A percentile compares a stretch with the other conserved stretches of the same genome.
These are phyloP conservation scores for Aurelia sp. DNA, from an alignment of 30 jellyfish, hydroid and myxozoan species.

Conservation along the genomic window DNA sequence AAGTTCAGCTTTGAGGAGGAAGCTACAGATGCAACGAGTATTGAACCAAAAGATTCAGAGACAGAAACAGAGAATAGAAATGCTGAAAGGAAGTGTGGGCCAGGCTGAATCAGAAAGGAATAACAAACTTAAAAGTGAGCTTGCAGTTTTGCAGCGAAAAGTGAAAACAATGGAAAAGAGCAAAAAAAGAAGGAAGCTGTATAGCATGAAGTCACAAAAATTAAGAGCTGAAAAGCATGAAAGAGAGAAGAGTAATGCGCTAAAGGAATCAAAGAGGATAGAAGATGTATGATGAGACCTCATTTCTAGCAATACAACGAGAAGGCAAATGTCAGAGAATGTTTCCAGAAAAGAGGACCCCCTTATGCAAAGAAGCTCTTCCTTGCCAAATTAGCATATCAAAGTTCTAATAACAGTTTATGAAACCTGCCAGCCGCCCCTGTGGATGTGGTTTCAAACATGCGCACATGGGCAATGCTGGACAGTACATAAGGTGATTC, in stretches of 20 bases:
- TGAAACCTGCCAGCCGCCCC: no score
- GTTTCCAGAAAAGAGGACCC: no score
- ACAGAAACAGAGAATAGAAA: slow-evolving; percentile 13
- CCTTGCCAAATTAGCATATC: no score
- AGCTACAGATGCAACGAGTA: slow-evolving; percentile 2
- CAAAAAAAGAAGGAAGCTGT: slow-evolving; percentile 12
- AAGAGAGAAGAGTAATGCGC: slow-evolving; percentile 1
- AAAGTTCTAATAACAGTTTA: no score
- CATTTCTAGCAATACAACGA: no score
- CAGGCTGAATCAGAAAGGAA: slow-evolving; percentile 9
- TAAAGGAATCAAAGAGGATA: slow-evolving; percentile 14
- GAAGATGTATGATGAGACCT: no score
- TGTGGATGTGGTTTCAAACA: no score
- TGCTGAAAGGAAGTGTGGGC: not conserved
- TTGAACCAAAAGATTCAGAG: slow-evolving; percentile 1
- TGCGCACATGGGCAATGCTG: no score
- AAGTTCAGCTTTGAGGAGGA: slow-evolving; percentile 8
- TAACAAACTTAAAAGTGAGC: not conserved
- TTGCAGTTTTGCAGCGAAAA: not conserved
- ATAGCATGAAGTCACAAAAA: slow-evolving; percentile 6
- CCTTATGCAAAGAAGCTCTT: no score
- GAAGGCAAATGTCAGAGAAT: no score
- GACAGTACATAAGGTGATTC: no score
- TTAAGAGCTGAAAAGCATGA: slow-evolving; percentile 1
- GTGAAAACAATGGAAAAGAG: slow-evolving; percentile 6